Percentiles rank a stretch among this genome's conserved stretches.
Evolutionary conservation across 2,888 invertebrate genomes (phyloP).

Genomic region (Papilio demoleus): DNA sequence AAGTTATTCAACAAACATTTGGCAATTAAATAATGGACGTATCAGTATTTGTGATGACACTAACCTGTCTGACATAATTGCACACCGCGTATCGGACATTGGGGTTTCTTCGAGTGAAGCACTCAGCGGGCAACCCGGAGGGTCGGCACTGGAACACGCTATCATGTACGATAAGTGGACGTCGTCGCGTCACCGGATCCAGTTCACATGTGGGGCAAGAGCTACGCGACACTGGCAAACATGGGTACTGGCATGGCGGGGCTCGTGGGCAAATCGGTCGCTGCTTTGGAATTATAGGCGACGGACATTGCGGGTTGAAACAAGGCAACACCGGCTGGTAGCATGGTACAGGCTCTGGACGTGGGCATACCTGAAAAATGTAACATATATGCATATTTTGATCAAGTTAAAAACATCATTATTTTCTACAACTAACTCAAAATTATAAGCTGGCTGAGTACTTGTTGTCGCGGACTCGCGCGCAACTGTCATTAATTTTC

Average conservation of each 20-base stretch:
- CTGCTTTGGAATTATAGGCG: slow-evolving; percentile 78
- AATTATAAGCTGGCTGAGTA: too few species aligned
- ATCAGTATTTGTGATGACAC: slow-evolving; percentile 29
- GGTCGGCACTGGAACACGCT: slow-evolving; percentile 73
- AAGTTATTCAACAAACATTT: not conserved
- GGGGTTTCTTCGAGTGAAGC: slow-evolving; percentile 58
- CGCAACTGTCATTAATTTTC: too few species aligned
- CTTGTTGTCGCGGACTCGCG: too few species aligned
- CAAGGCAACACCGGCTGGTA: slow-evolving; percentile 75
- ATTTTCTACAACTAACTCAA: too few species aligned
- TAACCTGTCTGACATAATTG: slow-evolving; percentile 68
- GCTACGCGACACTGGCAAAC: slow-evolving; percentile 75
- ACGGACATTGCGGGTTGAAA: slow-evolving; percentile 80
- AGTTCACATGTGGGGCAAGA: slow-evolving; percentile 69
- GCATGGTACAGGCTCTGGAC: slow-evolving; percentile 72
- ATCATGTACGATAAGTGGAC: slow-evolving; percentile 83
- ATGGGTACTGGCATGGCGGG: slow-evolving; percentile 75
- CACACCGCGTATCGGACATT: slow-evolving; percentile 65
- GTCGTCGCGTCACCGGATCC: slow-evolving; percentile 83
- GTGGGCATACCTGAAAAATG: slow-evolving; percentile 65
- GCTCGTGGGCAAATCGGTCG: slow-evolving; percentile 76
- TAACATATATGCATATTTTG: not conserved
- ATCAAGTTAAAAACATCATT: too few species aligned
- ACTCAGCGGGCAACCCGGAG: slow-evolving; percentile 61
- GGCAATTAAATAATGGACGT: not conserved